Conservation (phyloP, 2,113 vertebrate genomes). For the Ammospiza caudacuta region DNA sequence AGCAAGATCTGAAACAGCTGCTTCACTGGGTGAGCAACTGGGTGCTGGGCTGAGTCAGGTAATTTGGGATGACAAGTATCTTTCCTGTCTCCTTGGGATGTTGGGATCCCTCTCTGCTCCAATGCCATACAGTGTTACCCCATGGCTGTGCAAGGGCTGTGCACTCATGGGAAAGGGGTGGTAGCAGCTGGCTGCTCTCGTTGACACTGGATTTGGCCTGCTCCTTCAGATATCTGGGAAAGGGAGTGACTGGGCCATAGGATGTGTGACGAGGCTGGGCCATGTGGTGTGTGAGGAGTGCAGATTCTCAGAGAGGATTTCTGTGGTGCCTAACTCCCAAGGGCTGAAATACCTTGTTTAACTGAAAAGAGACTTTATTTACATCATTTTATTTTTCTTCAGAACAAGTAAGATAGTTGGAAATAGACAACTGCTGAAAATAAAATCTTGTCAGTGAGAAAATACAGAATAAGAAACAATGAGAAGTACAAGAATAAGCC, state of each 20-base stretch:
- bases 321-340: background rate
- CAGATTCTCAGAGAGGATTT: background rate
- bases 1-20: background rate
- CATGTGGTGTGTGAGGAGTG: too few relatives aligned
- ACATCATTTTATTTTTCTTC: background rate
- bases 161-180: background rate
- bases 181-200: background rate
- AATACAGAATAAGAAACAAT: background rate
- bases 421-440: background rate
- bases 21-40: background rate
- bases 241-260: background rate
- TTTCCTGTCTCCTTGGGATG: background rate
- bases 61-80: background rate
- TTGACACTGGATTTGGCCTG: background rate
- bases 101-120: background rate
- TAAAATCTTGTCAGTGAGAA: background rate
- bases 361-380: background rate
- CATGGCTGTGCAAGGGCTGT: accelerated
- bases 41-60: background rate
- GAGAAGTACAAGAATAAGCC: background rate
- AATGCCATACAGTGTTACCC: accelerated
- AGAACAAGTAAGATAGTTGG: background rate
- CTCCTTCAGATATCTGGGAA: background rate
- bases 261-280: background rate
- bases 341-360: background rate